Evolutionary conservation across 2,797 vertebrate species (phyloP), one percentile per base, ranked within the genome.

Genomic region (Phrynocephalus guinanensis): DNA sequence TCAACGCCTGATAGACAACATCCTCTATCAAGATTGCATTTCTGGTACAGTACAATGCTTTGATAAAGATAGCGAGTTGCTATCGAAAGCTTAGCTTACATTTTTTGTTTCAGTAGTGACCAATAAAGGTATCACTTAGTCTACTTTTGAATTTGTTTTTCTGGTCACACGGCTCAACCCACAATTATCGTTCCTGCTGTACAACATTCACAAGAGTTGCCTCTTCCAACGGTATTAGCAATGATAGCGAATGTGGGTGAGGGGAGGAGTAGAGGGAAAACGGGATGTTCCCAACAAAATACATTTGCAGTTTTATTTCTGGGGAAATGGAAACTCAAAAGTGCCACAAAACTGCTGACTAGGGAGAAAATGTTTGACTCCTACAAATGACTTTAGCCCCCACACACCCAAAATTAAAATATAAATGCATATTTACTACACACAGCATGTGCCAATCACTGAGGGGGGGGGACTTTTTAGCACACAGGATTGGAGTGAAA

Each of bases 381-480:
- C 44, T 50, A 9, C 79, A 44, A 82, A 63, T 63, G 60, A 63
- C 60, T 22, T 63, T 63, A 63, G 60, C 18, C 13, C 52, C 52
- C 52, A 5, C 38, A 44, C 38, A 44, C 10, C 15, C 18, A 63
- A 63, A 63, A 18, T 63, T 20, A 44, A 44, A 44, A 44, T 44
- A 44, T 33, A 48, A 73, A 87, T 50, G 9, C n/a, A 44, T 22
- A 86, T 72, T 26, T 86, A 30, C 79, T 72, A 30, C 78, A 75
- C 20, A 68, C 3, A 7, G 24, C 50, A 48, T 24, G 28, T 71
- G 71, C 76, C 77, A n/a, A 84, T 33, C 11, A 24, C 79, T 48
- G 26, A 26, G 18, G 30, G 26, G 28, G 26, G 30, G 79, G 26
- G 48, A 33, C 15, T 67, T 18, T 71, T 60, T 18, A 28, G 22